phyloP scores from a whole-genome alignment of 2,888 invertebrate genomes.

The Lamellibrachia satsuma region DNA sequence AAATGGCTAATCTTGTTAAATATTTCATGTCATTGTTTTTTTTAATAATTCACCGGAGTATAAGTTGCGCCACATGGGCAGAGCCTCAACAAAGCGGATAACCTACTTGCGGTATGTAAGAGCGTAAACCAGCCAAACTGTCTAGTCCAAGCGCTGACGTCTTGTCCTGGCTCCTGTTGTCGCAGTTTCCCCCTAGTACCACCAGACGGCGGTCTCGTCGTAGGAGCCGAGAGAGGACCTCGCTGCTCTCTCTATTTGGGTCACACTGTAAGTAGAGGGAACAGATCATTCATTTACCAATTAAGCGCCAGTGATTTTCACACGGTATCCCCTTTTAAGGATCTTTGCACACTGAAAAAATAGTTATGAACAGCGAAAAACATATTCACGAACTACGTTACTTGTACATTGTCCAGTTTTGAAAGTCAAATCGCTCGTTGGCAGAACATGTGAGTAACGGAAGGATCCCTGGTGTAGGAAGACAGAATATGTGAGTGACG shows the following conservation, averaged over 20 bases:
- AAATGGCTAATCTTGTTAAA: no score
- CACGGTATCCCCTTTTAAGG: no score
- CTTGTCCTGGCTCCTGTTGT: background rate
- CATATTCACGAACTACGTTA: no score
- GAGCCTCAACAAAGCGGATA: background rate
- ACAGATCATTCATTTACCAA: no score
- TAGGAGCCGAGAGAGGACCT: background rate
- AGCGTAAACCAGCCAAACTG: background rate
- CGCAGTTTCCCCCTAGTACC: conserved; percentile 6
- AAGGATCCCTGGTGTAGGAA: no score
- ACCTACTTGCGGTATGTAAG: background rate
- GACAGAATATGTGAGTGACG: no score
- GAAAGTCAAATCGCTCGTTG: no score
- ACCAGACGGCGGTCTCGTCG: background rate
- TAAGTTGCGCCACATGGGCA: background rate
- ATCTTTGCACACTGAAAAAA: no score
- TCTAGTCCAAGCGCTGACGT: background rate
- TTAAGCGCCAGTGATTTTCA: no score
- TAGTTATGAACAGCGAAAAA: no score
- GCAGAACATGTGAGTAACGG: no score
- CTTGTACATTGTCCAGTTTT: no score
- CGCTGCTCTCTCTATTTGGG: background rate
- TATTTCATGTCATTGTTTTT: background rate
- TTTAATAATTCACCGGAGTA: background rate
- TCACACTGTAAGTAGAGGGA: background rate